These are phyloP conservation scores for Pedicia rivosa DNA, from an alignment of 2,888 invertebrate genomes.

Conservation along the genomic window DNA sequence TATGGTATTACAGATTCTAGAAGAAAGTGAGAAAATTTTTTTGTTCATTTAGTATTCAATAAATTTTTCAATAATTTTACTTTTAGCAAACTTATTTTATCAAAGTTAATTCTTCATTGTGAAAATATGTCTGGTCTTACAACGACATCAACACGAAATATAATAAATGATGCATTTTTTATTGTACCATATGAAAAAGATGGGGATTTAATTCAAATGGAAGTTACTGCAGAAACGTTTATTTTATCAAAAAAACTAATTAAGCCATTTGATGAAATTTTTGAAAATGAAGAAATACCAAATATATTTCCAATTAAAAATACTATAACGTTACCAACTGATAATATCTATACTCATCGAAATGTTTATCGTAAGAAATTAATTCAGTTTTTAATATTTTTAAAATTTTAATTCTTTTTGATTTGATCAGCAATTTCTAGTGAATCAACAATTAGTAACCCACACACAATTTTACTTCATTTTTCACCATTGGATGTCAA, in stretches of 20 bases:
- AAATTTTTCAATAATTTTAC: slow-evolving; percentile 8
- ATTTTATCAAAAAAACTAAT: slow-evolving; percentile 47
- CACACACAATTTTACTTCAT: slow-evolving; percentile 66
- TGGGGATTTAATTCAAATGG: slow-evolving; percentile 44
- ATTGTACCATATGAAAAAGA: slow-evolving; percentile 42
- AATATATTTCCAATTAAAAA: slow-evolving; percentile 59
- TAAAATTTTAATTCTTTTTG: slow-evolving; percentile 11
- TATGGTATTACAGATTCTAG: slow-evolving; percentile 58
- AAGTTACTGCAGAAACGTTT: slow-evolving; percentile 46
- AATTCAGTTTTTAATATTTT: slow-evolving; percentile 5
- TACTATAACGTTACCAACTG: slow-evolving; percentile 45
- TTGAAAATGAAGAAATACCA: slow-evolving; percentile 42
- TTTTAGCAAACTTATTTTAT: slow-evolving; percentile 47
- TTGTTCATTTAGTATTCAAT: slow-evolving; percentile 5
- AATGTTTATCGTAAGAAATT: slow-evolving; percentile 55
- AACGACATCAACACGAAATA: slow-evolving; percentile 36
- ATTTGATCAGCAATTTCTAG: slow-evolving; percentile 12
- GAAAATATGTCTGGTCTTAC: slow-evolving; percentile 43
- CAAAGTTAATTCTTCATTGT: slow-evolving; percentile 48
- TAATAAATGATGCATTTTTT: slow-evolving; percentile 41
- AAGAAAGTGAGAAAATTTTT: slow-evolving; percentile 40
- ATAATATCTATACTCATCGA: slow-evolving; percentile 44
- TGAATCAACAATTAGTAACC: slow-evolving; percentile 32
- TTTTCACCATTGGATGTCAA: slow-evolving; percentile 45
- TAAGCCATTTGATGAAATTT: slow-evolving; percentile 30